phyloP scores from a whole-genome alignment of 2,113 vertebrate genomes.

The Larimichthys crocea region DNA sequence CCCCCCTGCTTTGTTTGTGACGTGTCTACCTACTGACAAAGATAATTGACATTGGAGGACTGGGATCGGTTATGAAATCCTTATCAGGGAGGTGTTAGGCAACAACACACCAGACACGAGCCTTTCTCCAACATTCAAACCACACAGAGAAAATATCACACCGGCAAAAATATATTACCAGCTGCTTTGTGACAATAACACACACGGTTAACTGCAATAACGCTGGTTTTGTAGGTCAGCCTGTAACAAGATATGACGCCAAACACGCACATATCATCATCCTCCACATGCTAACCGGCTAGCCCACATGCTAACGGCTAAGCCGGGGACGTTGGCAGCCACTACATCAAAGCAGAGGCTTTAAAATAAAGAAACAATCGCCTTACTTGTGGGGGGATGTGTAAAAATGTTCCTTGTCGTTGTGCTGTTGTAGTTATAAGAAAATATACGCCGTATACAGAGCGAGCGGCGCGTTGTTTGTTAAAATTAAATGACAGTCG shows the following conservation, averaged over 20 bases:
- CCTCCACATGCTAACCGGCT: constrained; percentile 76
- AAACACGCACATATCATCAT: constrained; percentile 34
- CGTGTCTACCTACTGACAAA: background rate
- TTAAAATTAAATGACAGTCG: constrained; percentile 60
- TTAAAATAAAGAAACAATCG: background rate
- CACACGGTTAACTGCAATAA: background rate
- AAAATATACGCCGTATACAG: background rate
- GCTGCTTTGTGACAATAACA: background rate
- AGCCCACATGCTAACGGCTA: constrained; percentile 55
- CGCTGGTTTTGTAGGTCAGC: background rate
- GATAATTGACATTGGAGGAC: background rate
- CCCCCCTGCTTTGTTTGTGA: no score
- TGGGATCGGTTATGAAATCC: background rate
- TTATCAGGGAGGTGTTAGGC: constrained; percentile 2
- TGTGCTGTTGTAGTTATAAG: no score
- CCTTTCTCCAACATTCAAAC: constrained; percentile 16
- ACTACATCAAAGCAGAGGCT: background rate
- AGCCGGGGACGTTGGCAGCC: constrained; percentile 41
- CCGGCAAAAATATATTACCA: background rate
- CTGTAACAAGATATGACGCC: constrained; percentile 32
- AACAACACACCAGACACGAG: background rate
- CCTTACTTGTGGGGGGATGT: constrained; percentile 1
- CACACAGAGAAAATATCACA: background rate
- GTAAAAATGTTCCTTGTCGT: background rate
- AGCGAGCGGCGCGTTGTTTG: constrained; percentile 25